A percentile compares a stretch with the other conserved stretches of the same genome.
Conservation (phyloP, 1,140 invertebrate genomes). For the Mamestra configurata region DNA sequence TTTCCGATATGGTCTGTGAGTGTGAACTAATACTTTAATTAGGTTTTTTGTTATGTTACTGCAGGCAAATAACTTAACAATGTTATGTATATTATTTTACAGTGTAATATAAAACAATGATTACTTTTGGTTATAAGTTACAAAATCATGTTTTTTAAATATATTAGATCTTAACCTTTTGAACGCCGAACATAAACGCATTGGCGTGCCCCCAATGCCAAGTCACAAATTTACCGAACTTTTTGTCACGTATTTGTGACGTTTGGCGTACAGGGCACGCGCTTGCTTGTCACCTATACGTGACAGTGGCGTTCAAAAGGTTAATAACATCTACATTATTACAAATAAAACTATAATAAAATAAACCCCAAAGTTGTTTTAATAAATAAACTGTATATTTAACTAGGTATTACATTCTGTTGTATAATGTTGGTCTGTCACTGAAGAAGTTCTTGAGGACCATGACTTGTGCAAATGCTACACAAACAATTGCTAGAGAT, state of each 20-base stretch:
- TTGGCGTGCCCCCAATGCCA: too few species aligned
- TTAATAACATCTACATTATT: slow-evolving; percentile 16
- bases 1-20: not conserved
- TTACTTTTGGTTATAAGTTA: slow-evolving; percentile 3
- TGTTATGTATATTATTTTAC: slow-evolving; percentile 4
- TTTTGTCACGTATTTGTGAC: too few species aligned
- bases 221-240: too few species aligned
- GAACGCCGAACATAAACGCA: too few species aligned
- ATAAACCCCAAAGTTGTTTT: slow-evolving; percentile 60
- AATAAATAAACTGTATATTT: slow-evolving; percentile 69
- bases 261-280: too few species aligned
- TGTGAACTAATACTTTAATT: too few species aligned
- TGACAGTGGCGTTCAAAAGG: too few species aligned
- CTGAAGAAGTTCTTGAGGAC: slow-evolving; percentile 98
- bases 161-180: slow-evolving; percentile 25
- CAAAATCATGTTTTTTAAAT: slow-evolving; percentile 19
- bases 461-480: slow-evolving; percentile 96
- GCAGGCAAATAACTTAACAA: not conserved
- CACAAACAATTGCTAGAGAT: slow-evolving; percentile 94
- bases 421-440: slow-evolving; percentile 90
- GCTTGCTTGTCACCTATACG: too few species aligned
- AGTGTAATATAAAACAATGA: slow-evolving; percentile 17
- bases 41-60: not conserved
- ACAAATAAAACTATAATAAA: slow-evolving; percentile 48
- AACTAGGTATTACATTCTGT: slow-evolving; percentile 77